Base-by-base conservation (phyloP, 2,888 invertebrate genomes). In the Trachelus stipa region DNA sequence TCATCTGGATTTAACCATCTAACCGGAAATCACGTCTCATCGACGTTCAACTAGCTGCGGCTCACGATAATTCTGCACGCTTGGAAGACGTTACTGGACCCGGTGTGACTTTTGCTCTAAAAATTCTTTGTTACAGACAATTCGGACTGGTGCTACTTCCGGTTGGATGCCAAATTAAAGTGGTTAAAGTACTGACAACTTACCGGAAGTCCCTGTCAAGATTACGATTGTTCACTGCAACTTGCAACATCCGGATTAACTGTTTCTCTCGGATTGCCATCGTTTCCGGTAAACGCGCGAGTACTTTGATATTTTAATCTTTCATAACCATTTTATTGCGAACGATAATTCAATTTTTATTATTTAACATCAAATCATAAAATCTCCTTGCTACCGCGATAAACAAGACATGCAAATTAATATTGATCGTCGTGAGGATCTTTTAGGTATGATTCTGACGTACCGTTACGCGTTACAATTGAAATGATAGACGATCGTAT, bases 121-220 rank as follows among this genome's bases (percentile, higher is more conserved):
- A 37, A 15, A 37, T 12, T 37, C 12, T 37, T 37, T 37, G 1
- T 37, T 12, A 0, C 37, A 15, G 37, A 12, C 12, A 12, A 37
- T 37, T 37, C 4, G 37, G 12, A 37, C 37, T 12, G 37, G 37
- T 4, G 12, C 4, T 12, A 37, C 12, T 37, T 37, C 37, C 12
- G 12, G 12, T 37, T 12, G 12, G 4, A 37, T 37, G 12, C 4
- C 37, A 37, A 37, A 1, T 37, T 4, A 12, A 12, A 12, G 12
- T 15, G 4, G 37, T 12, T 37, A 4, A 71, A 71, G 34, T 31
- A 34, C 71, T 6, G 31, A 15, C 23, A 34, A 34, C 31, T 30
- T 34, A 31, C 71, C 71, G 71, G 71, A 71, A 71, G 71, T 71
- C 71, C 31, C 71, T 31, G 71, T 71, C 71, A 71, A 34, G 71